Percentiles rank a stretch among this genome's conserved stretches.
Evolutionary conservation across 2,113 vertebrate genomes (phyloP).

Genomic region (Labrus mixtus): DNA sequence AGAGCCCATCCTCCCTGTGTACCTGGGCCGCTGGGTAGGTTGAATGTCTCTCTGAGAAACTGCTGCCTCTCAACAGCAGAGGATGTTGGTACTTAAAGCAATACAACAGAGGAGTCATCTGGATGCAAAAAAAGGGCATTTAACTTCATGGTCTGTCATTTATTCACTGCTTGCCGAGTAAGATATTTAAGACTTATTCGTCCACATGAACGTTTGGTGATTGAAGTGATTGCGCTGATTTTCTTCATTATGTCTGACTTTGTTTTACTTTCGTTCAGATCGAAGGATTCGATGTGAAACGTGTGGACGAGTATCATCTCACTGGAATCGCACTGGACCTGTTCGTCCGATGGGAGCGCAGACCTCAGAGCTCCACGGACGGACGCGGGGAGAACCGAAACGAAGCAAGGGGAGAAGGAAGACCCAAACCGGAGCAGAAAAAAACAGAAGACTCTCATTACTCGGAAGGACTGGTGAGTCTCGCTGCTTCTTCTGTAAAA

Average conservation of each 20-base stretch:
- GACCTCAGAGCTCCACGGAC: slow-evolving; percentile 84
- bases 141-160: too few species aligned
- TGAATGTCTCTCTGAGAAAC: not conserved
- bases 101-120: not conserved
- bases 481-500: not conserved
- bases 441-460: slow-evolving; percentile 80
- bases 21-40: slow-evolving; percentile 94
- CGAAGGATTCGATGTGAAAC: slow-evolving; percentile 93
- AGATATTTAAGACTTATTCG: not conserved
- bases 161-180: too few species aligned
- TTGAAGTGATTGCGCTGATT: not conserved
- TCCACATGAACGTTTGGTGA: not conserved
- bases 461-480: slow-evolving; percentile 89
- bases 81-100: not conserved
- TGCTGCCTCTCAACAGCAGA: not conserved
- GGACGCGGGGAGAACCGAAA: slow-evolving; percentile 87
- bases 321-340: slow-evolving; percentile 87
- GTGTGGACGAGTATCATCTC: slow-evolving; percentile 93
- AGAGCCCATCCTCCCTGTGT: slow-evolving; percentile 91
- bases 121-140: not conserved
- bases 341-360: slow-evolving; percentile 93
- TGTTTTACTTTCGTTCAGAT: slow-evolving; percentile 83
- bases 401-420: slow-evolving; percentile 82
- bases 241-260: not conserved
- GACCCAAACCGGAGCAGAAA: slow-evolving; percentile 86